Evolutionary conservation across 2,888 invertebrate genomes (phyloP), one percentile per base, ranked within the genome.

Genomic region (Empis stercorea): DNA sequence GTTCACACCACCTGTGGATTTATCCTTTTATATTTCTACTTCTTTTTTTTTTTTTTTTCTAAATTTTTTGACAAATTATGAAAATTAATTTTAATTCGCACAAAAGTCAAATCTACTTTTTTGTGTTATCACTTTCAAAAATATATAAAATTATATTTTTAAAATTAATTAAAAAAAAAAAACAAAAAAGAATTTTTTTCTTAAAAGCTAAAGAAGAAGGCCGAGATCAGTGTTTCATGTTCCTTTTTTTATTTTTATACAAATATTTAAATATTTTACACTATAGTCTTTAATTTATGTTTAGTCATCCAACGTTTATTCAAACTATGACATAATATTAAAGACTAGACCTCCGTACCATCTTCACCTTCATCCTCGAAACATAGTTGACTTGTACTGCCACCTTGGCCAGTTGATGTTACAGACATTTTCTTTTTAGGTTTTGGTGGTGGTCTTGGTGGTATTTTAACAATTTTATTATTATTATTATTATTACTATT

Each of bases 351-450:
- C 74, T 88, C 88, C 58, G 88, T 88, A 55, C 88, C 88, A 57
- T 88, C 87, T 63, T 88, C 88, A 27, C 87, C 86, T 69, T 88
- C 88, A 64, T 88, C 88, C 64, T 88, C 87, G 61, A 87, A 87
- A 27, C 23, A 27, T 52, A 87, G 69, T 50, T 87, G 86, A 56
- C 85, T 85, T 57, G 75, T 79, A 50, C 68, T 80, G 37, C 64
- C 64, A 23, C 49, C 52, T 46, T 64, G 64, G 39, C 65, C 64
- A 50, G 61, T 60, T 48, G 65, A 64, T 49, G 61, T 76, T 6
- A 81, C 74, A 45, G 75, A 75, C 14, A 78, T 74, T 56, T 82
- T 80, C 74, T 86, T 87, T 70, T 85, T 87, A 45, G 86, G 86
- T 57, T 86, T 86, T 27, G 87, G 87, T 11, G 87, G 87, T 42